phyloP scores from a whole-genome alignment of 1,140 invertebrate species.

The Drosophila cardini region DNA sequence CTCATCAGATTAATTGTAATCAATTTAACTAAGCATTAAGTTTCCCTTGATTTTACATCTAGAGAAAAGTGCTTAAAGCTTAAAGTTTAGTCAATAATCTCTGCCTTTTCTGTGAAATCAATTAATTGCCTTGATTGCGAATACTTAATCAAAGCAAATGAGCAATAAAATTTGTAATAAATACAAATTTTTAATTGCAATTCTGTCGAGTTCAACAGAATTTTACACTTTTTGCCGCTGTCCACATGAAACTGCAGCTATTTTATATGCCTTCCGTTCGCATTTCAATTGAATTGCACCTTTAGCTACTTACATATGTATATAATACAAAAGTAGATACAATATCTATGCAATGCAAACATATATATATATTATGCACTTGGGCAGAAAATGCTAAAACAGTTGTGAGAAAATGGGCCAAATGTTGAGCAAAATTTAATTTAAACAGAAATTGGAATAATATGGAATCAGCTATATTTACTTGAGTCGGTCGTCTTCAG shows the following conservation, averaged over 20 bases:
- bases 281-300: conserved; percentile 32
- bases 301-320: not conserved
- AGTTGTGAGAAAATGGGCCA: conserved; percentile 33
- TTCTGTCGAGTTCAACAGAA: conserved; percentile 18
- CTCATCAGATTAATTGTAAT: not conserved
- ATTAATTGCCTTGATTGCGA: conserved; percentile 2
- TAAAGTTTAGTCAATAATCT: not conserved
- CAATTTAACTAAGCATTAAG: not conserved
- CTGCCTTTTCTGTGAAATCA: conserved; percentile 8
- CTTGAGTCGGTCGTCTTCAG: conserved; percentile 13
- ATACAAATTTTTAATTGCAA: conserved; percentile 14
- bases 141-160: conserved; percentile 11
- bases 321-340: not conserved
- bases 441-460: conserved; percentile 49
- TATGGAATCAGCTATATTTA: conserved; percentile 42
- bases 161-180: conserved; percentile 31
- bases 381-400: conserved; percentile 8
- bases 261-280: conserved; percentile 41
- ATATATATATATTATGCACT: not conserved
- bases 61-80: not conserved
- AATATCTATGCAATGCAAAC: conserved; percentile 1
- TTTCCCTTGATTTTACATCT: not conserved
- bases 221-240: conserved; percentile 17
- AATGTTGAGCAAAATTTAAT: conserved; percentile 34
- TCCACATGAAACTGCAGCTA: conserved; percentile 24